phyloP scores from a whole-genome alignment of 2,888 invertebrate genomes.

The Nesidiocoris tenuis region DNA sequence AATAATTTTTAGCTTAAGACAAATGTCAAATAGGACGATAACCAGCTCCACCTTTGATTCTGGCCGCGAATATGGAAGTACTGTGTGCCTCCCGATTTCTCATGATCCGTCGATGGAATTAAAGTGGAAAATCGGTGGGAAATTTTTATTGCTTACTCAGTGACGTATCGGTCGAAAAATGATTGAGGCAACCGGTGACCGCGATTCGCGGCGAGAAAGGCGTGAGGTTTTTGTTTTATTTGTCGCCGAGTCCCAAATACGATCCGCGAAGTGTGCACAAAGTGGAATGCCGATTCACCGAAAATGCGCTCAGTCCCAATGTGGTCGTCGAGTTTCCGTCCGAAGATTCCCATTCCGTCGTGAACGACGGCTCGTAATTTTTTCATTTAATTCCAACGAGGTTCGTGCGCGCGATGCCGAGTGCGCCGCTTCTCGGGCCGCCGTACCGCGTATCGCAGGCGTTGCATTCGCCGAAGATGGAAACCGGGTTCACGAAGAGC shows the following conservation, averaged over 20 bases:
- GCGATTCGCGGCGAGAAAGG: too few species aligned
- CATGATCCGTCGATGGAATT: too few species aligned
- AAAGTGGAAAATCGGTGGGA: too few species aligned
- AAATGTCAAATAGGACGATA: too few species aligned
- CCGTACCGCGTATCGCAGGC: not conserved
- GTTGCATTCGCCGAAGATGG: conserved; percentile 2
- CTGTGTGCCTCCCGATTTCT: too few species aligned
- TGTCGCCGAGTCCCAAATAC: not conserved
- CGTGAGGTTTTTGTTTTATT: too few species aligned
- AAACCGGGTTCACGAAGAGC: conserved; percentile 14
- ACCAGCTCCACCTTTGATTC: too few species aligned
- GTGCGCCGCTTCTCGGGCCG: not conserved
- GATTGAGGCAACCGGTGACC: too few species aligned
- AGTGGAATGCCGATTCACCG: conserved; percentile 9
- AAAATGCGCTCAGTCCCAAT: not conserved
- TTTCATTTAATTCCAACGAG: conserved; percentile 7
- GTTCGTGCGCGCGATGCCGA: not conserved
- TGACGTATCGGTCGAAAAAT: too few species aligned
- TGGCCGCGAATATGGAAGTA: too few species aligned
- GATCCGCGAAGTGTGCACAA: conserved; percentile 19
- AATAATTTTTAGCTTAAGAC: too few species aligned
- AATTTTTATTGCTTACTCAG: too few species aligned
- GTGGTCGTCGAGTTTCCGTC: conserved; percentile 27
- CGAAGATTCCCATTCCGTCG: not conserved
- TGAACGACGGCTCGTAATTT: not conserved